Evolutionary conservation across 2,797 vertebrate species (phyloP).

Genomic region (Danio jaintianensis): DNA sequence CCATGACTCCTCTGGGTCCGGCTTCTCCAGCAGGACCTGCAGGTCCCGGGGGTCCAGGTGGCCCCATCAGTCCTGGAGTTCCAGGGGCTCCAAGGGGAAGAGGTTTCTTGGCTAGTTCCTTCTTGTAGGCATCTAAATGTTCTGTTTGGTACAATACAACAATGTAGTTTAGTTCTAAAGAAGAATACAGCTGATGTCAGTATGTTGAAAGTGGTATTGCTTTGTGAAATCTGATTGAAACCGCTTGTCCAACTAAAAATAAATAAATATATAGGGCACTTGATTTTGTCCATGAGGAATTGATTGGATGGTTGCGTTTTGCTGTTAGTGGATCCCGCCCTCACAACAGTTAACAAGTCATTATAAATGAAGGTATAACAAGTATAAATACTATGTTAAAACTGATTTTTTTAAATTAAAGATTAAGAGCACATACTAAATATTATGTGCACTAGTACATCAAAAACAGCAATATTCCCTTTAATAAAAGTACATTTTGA

Average conservation of each 20-base stretch:
- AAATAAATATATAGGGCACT: too few relatives aligned
- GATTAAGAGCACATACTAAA: neutral
- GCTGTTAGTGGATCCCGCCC: too few relatives aligned
- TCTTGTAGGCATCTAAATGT: constrained; percentile 79
- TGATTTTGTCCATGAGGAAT: too few relatives aligned
- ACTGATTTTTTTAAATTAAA: neutral
- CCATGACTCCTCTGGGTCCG: constrained; percentile 71
- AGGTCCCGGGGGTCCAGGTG: constrained; percentile 69
- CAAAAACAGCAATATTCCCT: neutral
- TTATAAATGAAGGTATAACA: too few relatives aligned
- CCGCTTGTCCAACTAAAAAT: too few relatives aligned
- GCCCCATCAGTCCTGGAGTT: constrained; percentile 59
- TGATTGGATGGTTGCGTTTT: too few relatives aligned
- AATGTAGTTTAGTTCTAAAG: neutral
- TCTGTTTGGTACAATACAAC: constrained; percentile 64
- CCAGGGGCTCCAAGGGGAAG: constrained; percentile 76
- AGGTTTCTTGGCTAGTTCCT: constrained; percentile 79
- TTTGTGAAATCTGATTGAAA: too few relatives aligned
- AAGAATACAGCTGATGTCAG: neutral
- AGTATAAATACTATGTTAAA: too few relatives aligned
- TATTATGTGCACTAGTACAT: neutral
- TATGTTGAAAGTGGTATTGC: too few relatives aligned
- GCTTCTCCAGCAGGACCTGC: constrained; percentile 71
- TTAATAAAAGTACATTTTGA: neutral
- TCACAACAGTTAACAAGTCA: too few relatives aligned